Base-by-base conservation (phyloP, 1,140 invertebrate species). In the Diorhabda sublineata region DNA sequence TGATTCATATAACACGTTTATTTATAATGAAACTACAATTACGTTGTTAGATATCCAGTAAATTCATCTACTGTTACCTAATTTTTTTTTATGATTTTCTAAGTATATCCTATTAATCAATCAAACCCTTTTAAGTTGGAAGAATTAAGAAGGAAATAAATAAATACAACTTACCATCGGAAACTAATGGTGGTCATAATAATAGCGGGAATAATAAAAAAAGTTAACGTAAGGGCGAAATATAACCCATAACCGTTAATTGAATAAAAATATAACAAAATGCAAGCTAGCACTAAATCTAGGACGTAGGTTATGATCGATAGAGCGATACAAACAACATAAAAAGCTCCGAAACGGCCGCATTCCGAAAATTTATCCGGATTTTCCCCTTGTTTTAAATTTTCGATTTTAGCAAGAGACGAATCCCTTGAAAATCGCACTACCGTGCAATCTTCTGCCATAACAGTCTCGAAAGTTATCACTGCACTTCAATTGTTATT, bases 171-270 rank as follows among this genome's bases (percentile, higher is more conserved):
- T 79, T 77, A 83, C 83, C 83, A 84, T 79, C 82, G 73, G 69
- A 83, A 76, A 73, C 79, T 82, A 67, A 84, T 78, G 45, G 81
- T 81, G 42, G 80, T 82, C 76, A 82, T 82, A 71, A 80, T 76
- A 43, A 82, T 67, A 4, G 81, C 81, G 66, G 83, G 82, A 70
- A 84, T 69, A 52, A 83, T 72, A 47, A 83, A 71, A 76, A 84
- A 83, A 45, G 81, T 79, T 69, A 83, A 76, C 42, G 83, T 83
- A 61, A 84, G 71, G 42, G 79, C 82, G 74, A 83, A 83, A 76
- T 82, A 82, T 61, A 76, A 59, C 58, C 81, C 79, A 72, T 79
- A 70, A 42, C 78, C 76, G 61, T 79, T 70, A 11, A 72, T 63
- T 45, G 77, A 80, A 70, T 84, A 84, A 69, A 81, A 77, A 71